A percentile compares a stretch with the other conserved stretches of the same genome.
Conservation (phyloP, 1,140 invertebrate genomes). For the Mycetomoellerius zeteki region DNA sequence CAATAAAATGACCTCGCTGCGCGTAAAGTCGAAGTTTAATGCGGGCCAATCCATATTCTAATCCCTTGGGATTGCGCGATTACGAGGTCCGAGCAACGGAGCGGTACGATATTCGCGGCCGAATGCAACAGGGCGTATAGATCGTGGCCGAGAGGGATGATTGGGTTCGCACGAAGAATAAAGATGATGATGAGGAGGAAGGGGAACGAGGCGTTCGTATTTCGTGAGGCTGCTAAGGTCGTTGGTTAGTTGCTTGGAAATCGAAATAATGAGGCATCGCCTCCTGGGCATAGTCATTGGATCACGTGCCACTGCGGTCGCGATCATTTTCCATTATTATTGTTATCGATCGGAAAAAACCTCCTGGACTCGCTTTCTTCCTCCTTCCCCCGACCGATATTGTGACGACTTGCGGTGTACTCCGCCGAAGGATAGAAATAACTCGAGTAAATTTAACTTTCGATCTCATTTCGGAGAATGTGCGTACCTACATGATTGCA, state of each 20-base stretch:
- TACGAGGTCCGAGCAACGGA: constrained; percentile 65
- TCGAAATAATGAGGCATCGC: constrained; percentile 85
- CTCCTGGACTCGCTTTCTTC: constrained; percentile 31
- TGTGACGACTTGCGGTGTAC: constrained; percentile 74
- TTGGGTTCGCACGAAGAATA: constrained; percentile 79
- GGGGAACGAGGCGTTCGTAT: constrained; percentile 72
- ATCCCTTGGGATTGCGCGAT: constrained; percentile 64
- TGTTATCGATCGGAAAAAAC: constrained; percentile 83
- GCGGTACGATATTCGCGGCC: constrained; percentile 73
- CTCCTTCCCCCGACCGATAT: constrained; percentile 64
- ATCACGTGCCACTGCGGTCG: constrained; percentile 85
- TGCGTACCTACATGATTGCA: constrained; percentile 58
- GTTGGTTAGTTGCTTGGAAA: constrained; percentile 83
- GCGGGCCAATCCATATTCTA: constrained; percentile 59
- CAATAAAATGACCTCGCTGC: constrained; percentile 46
- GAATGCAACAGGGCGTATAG: constrained; percentile 70
- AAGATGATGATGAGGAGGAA: constrained; percentile 69
- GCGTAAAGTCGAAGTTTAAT: constrained; percentile 51
- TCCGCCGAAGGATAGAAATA: constrained; percentile 71
- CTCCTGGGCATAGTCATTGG: constrained; percentile 84
- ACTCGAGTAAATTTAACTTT: constrained; percentile 77
- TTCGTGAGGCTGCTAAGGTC: constrained; percentile 80
- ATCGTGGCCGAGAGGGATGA: constrained; percentile 70
- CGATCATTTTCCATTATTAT: constrained; percentile 85
- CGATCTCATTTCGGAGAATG: constrained; percentile 72